Base-by-base conservation (phyloP, 2,113 vertebrate species). In the Cyanoramphus novaezelandiae region DNA sequence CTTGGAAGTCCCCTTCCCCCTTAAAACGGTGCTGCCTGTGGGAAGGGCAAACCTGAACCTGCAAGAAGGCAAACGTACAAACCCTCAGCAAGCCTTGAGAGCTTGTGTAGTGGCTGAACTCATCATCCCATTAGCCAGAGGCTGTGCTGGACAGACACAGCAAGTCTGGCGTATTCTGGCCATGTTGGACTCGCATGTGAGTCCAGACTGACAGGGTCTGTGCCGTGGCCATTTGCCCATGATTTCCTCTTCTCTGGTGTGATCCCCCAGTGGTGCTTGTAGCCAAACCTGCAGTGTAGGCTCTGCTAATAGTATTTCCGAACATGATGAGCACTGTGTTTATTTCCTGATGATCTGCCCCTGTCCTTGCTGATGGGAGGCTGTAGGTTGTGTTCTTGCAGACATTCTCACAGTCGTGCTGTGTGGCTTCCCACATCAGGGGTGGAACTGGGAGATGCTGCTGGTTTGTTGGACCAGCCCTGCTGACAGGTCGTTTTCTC, bases 141-240 rank as follows among this genome's bases (percentile, higher is more conserved):
- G 59, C 24, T 57, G 44, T 77, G 57, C 59, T 1, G 3, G 46
- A 67, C 70, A 92, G 74, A 41, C 0, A 4, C 31, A 35, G 43
- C 29, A 44, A 71, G 31, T 39, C 60, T 55, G 71, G 13, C 10
- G 6, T 33, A 25, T 41, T 41, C 59, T 75, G 28, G 28, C 43
- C 53, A 53, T 7, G 31, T 1, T 59, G 41, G n/a, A 44, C 21
- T 39, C 43, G 28, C 17, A 8, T 28, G 15, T 0, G 1, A 47
- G 52, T 33, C 17, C 59, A 80, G 53, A 39, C 20, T 52, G 46
- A 31, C 18, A 16, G 29, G 1, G 18, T 33, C 52, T 72, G 18
- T 39, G 44, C 39, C 17, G 43, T 72, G 41, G 41, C 68, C 20
- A 10, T 53, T 65, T 5, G 7, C 28, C 46, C n/a, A 6, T 0